Conservation (phyloP, 2,113 vertebrate species). For the Rafetus swinhoei region DNA sequence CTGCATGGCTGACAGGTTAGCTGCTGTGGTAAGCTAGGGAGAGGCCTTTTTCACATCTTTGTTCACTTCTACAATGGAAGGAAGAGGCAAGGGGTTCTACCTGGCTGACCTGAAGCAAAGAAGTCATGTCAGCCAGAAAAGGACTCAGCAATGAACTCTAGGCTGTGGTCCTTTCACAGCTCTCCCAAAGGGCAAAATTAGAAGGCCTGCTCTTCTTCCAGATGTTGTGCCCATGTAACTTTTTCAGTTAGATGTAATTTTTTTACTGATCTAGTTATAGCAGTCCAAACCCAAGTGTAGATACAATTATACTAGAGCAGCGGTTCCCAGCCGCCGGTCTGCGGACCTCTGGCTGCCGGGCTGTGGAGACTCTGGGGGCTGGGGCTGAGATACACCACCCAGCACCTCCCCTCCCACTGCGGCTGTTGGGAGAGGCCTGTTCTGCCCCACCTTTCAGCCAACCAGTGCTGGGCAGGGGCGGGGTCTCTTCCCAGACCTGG, state of each 20-base stretch:
- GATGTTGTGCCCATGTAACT: neutral
- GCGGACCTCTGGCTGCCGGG: too few relatives aligned
- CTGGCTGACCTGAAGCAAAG: neutral
- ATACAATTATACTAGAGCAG: neutral
- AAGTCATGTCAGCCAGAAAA: neutral
- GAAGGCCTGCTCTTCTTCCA: neutral
- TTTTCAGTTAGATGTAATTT: neutral
- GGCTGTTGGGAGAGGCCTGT: too few relatives aligned
- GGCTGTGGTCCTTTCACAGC: neutral
- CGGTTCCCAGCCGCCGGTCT: too few relatives aligned
- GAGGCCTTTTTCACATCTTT: neutral
- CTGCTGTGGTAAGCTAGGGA: neutral
- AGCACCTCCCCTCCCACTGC: too few relatives aligned
- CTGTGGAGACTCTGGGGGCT: too few relatives aligned
- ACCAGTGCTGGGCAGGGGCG: too few relatives aligned
- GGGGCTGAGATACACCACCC: too few relatives aligned
- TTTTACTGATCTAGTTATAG: neutral
- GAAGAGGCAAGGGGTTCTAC: neutral
- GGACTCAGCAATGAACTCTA: neutral
- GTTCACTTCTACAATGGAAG: neutral
- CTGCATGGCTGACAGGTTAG: neutral
- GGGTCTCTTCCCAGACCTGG: too few relatives aligned
- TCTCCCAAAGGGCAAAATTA: neutral
- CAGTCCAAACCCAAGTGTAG: neutral
- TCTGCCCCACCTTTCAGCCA: too few relatives aligned